Evolutionary conservation across 2,797 vertebrate species (phyloP), one percentile per base, ranked within the genome.

Genomic region (Benthosema pterotum): DNA sequence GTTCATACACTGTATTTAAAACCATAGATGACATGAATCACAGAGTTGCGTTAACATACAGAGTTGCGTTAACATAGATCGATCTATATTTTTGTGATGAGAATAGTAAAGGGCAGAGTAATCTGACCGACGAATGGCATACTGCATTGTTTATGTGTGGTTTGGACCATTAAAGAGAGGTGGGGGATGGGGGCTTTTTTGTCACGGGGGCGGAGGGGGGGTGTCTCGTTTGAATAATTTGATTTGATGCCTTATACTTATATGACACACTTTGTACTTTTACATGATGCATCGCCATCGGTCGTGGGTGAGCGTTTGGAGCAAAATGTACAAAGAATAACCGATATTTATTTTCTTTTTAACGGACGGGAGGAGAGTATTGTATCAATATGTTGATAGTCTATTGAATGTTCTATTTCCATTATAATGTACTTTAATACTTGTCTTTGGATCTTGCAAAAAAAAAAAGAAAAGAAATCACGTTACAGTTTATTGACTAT

Each of bases 171-270:
- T 4, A 48, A 14, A 49, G 19, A 42, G 67, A 57, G 63, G 55
- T 25, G 22, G 22, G 22, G 22, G 3, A 0, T 25, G 22, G 22
- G 22, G 28, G 47, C 58, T 69, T 46, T 46, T 46, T 45, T 59
- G 60, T 74, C 72, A 67, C 11, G 42, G 19, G 63, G 58, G 22
- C 54, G 74, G 72, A 67, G 11, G 42, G 19, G 63, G 58, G 22
- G 56, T 74, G 72, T 71, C 59, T 79, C 54, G 42, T 73, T 69
- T 52, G 32, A 16, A 67, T 53, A 48, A 60, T 79, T 81, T 83
- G n/a, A 80, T 83, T 84, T 79, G 73, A 81, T 88, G 86, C 83
- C 81, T 88, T 89, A 85, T 87, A 84, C 80, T 87, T 89, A 85
- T 87, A 84, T 74, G 52, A 78, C 72, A 79, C 52, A 63, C 60